Base-by-base conservation (phyloP, 35 echinoderm and acorn worm genomes). In the Patiria miniata region DNA sequence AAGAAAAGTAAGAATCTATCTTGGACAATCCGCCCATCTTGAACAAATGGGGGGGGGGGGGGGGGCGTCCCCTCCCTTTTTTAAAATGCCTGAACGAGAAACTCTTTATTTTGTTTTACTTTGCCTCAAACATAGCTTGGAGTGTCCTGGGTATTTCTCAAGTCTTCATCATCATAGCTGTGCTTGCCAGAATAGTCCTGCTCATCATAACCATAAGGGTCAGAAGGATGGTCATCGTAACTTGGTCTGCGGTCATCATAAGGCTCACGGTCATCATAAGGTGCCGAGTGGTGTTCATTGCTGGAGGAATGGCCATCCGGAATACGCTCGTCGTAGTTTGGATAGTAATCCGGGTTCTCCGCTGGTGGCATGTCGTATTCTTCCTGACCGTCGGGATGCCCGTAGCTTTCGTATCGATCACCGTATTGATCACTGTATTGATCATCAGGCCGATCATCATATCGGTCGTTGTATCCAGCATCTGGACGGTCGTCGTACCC, bases 291-390 rank as follows among this genome's bases (percentile, higher is more conserved):
- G 40, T 37, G 38, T 2, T 52, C 78, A 80, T 30, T 23, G 14
- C 39, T 52, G 39, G 78, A 40, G 8, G 78, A 80, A 21, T 52
- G 38, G 8, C 78, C 78, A 52, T 60, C 85, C 14, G 65, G 65
- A 23, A 73, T 73, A 23, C 65, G 65, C 26, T 73, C 65, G 2
- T 73, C 65, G n/a, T 73, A 73, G 29, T 73, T 26, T 9, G 26
- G 65, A 23, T 73, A 73, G 34, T 26, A 15, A 10, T 73, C 65
- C 10, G 19, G 19, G 26, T 73, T 26, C 1, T 73, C 65, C 19
- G 26, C 65, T 7, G 65, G 65, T 22, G 65, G 65, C 65, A 73
- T 73, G 21, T 87, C 69, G 78, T 78, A 87, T 39, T 40, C 85
- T 36, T 87, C 76, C 33, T 79, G 68, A 78, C 51, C 40, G 30